Conservation (phyloP, 2,797 vertebrate species). For the Rhodeus uyekii region DNA sequence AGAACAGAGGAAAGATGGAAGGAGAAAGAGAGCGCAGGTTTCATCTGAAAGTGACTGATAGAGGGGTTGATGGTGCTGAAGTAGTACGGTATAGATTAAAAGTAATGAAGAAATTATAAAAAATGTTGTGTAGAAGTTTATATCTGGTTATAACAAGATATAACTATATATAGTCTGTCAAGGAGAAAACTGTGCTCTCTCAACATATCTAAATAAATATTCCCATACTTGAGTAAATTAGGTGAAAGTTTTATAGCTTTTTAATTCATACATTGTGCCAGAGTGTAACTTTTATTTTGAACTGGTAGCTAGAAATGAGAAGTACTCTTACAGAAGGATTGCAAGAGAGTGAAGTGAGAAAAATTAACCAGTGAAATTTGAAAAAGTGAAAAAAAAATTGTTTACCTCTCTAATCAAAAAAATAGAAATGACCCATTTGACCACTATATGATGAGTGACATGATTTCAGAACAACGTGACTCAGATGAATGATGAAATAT, state of each 20-base stretch:
- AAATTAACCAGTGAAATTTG: neutral
- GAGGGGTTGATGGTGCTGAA: too few relatives aligned
- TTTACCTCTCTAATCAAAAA: neutral
- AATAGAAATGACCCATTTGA: neutral
- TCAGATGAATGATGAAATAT: neutral
- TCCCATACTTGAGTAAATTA: neutral
- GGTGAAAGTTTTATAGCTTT: neutral
- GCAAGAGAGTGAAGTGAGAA: neutral
- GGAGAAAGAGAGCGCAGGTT: too few relatives aligned
- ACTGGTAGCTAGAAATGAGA: neutral
- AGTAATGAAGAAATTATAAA: too few relatives aligned
- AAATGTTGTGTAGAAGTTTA: too few relatives aligned
- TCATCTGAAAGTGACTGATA: too few relatives aligned
- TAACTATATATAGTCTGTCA: neutral
- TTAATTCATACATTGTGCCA: neutral
- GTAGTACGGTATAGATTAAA: too few relatives aligned
- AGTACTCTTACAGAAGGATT: neutral
- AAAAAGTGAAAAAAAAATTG: neutral
- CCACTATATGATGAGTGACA: neutral
- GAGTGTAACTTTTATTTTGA: neutral
- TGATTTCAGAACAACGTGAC: neutral
- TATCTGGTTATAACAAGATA: too few relatives aligned
- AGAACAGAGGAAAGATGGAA: too few relatives aligned
- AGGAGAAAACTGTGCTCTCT: neutral
- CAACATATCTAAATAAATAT: neutral